Conservation (phyloP, 2,113 vertebrate genomes). For the Ammospiza caudacuta region DNA sequence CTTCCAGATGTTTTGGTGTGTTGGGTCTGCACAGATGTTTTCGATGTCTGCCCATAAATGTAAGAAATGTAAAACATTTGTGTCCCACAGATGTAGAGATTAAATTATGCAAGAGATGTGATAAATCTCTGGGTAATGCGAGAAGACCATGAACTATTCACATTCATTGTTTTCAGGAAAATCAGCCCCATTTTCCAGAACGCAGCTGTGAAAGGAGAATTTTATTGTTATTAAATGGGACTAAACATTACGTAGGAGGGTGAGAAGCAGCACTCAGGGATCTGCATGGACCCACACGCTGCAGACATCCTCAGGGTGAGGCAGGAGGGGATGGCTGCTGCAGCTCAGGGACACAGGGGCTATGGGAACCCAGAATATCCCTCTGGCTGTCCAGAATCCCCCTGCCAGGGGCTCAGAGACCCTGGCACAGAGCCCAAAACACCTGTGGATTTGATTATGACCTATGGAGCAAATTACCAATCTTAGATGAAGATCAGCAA, state of each 20-base stretch:
- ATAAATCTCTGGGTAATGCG: conserved; percentile 79
- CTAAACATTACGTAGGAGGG: conserved; percentile 44
- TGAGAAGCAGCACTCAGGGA: conserved; percentile 18
- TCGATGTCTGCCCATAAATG: conserved; percentile 80
- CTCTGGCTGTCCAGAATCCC: too few species aligned
- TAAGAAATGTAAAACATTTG: conserved; percentile 83
- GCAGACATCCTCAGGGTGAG: not conserved
- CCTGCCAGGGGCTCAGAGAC: too few species aligned
- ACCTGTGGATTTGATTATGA: too few species aligned
- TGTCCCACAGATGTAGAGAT: conserved; percentile 80
- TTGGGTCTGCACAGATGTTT: conserved; percentile 83
- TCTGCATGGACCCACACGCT: not conserved
- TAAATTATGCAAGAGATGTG: conserved; percentile 79
- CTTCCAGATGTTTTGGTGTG: conserved; percentile 79
- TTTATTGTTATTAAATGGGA: conserved; percentile 66
- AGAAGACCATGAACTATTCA: conserved; percentile 76
- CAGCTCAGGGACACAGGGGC: fast-evolving
- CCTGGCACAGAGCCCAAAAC: too few species aligned
- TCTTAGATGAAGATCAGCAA: too few species aligned
- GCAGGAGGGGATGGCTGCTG: not conserved
- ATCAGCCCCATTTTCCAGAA: conserved; percentile 53
- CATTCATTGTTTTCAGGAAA: conserved; percentile 67
- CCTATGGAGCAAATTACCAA: too few species aligned
- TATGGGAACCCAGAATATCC: too few species aligned
- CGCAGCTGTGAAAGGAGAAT: conserved; percentile 23